Percentiles rank a stretch among this genome's conserved stretches.
Evolutionary conservation across 1,140 invertebrate genomes (phyloP).

Genomic region (Formica selysi): DNA sequence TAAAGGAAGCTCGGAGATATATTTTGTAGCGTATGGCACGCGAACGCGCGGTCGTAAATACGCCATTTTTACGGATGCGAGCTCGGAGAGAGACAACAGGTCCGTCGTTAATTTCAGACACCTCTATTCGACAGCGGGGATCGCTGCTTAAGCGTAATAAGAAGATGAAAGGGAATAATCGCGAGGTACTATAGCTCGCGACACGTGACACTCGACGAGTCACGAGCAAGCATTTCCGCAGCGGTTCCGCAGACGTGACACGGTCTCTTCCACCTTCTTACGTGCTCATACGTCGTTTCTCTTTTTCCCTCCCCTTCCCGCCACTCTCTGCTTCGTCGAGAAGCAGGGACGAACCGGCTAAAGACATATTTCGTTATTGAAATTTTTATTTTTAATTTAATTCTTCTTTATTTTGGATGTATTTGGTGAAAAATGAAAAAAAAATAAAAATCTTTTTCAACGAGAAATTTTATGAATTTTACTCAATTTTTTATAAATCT

Average conservation of each 20-base stretch:
- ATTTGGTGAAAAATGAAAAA: neutral
- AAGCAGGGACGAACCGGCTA: slow-evolving; percentile 25
- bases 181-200: too few species aligned
- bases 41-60: slow-evolving; percentile 22
- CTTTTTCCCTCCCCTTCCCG: slow-evolving; percentile 38
- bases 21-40: slow-evolving; percentile 6
- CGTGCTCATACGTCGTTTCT: slow-evolving; percentile 52
- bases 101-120: slow-evolving; percentile 19
- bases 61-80: neutral
- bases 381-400: neutral
- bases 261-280: slow-evolving; percentile 72
- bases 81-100: neutral
- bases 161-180: slow-evolving; percentile 74
- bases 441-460: neutral
- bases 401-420: neutral
- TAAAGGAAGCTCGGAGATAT: slow-evolving; percentile 13
- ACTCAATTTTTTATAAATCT: neutral
- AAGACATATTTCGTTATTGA: neutral
- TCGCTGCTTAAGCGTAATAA: slow-evolving; percentile 45
- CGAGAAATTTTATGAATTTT: neutral
- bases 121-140: neutral
- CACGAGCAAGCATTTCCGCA: slow-evolving; percentile 82
- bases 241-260: slow-evolving; percentile 82
- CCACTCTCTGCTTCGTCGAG: slow-evolving; percentile 47
- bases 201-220: slow-evolving; percentile 78